Conservation (phyloP, 2,113 vertebrate species). For the Pterocles gutturalis region DNA sequence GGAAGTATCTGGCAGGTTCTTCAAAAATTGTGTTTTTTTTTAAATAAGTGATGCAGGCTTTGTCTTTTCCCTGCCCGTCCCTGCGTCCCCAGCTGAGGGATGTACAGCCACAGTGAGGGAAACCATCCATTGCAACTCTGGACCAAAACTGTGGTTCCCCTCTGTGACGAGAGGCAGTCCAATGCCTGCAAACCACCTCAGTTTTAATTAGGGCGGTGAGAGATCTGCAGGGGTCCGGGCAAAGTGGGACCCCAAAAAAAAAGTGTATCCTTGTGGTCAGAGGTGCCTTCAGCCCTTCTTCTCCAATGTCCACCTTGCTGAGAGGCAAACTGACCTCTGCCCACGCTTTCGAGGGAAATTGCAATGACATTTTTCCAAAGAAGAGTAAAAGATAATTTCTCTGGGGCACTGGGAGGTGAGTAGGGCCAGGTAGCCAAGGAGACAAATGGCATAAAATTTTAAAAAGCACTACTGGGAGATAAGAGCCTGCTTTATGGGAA, state of each 20-base stretch:
- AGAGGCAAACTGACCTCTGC: neutral
- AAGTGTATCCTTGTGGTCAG: neutral
- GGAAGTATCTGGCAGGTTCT: neutral
- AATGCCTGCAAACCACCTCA: neutral
- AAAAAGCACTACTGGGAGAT: neutral
- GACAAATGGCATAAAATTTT: neutral
- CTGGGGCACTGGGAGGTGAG: neutral
- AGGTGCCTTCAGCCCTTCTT: neutral
- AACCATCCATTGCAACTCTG: neutral
- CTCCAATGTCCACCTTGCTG: neutral
- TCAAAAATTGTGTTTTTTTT: neutral
- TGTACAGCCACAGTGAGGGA: neutral
- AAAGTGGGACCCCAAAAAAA: neutral
- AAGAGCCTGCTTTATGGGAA: neutral
- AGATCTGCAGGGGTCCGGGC: neutral
- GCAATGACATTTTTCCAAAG: neutral
- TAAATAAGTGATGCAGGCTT: neutral
- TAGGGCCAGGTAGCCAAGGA: constrained; percentile 18
- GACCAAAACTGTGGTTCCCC: neutral
- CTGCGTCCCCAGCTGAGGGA: neutral
- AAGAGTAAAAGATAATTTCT: neutral
- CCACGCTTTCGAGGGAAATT: neutral
- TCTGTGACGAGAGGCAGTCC: neutral
- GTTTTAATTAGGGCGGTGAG: neutral
- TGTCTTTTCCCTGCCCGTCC: neutral